These are phyloP conservation scores for Pelecanus crispus DNA, from an alignment of 2,113 vertebrate genomes.

Conservation along the genomic window DNA sequence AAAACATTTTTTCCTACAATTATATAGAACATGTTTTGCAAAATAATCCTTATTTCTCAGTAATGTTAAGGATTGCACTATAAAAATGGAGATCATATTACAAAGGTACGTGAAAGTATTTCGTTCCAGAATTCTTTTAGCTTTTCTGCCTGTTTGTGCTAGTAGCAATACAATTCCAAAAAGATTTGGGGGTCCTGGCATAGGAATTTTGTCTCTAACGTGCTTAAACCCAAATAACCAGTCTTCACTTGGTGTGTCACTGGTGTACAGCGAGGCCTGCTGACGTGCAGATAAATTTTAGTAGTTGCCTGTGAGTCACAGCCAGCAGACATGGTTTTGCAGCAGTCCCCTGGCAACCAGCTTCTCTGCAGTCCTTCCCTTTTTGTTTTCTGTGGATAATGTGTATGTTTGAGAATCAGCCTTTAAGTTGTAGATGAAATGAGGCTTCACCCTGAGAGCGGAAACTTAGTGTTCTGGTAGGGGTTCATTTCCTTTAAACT, in stretches of 20 bases:
- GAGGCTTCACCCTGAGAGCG: neutral
- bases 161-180: neutral
- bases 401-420: neutral
- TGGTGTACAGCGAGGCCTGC: neutral
- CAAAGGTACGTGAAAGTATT: neutral
- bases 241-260: neutral
- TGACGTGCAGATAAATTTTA: neutral
- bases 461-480: neutral
- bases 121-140: neutral
- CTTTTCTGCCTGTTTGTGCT: neutral
- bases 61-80: neutral
- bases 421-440: neutral
- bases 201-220: neutral
- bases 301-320: constrained; percentile 18
- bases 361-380: neutral
- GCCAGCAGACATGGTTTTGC: neutral
- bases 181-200: neutral
- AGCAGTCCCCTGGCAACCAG: constrained; percentile 43
- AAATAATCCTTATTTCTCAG: neutral
- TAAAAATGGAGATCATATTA: neutral
- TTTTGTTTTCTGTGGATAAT: neutral
- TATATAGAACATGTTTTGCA: neutral
- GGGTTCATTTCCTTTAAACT: neutral
- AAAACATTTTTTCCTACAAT: neutral
- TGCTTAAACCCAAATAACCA: neutral